These are phyloP conservation scores for Leguminivora glycinivorella DNA, from an alignment of 1,140 invertebrate genomes.

Conservation along the genomic window DNA sequence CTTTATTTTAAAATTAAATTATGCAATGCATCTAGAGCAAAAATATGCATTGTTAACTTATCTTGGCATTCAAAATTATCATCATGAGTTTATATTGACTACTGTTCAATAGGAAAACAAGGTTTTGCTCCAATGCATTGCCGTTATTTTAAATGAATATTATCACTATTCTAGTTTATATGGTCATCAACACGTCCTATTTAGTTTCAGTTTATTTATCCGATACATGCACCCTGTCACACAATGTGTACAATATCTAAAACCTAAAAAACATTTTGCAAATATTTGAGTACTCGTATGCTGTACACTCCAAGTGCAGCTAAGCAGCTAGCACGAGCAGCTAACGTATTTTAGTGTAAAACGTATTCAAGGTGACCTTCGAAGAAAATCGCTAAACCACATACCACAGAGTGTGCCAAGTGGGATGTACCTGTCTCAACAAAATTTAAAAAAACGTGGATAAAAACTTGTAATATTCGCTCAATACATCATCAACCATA, in stretches of 20 bases:
- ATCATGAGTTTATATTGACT: not conserved
- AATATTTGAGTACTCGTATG: not conserved
- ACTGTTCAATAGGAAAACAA: not conserved
- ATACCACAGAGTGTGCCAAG: conserved; percentile 75
- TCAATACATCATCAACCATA: conserved; percentile 38
- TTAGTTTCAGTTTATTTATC: conserved; percentile 39
- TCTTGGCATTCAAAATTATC: too few species aligned
- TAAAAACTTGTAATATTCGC: conserved; percentile 49
- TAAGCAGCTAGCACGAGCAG: conserved; percentile 31
- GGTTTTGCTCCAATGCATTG: not conserved
- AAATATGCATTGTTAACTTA: too few species aligned
- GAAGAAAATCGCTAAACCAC: conserved; percentile 42
- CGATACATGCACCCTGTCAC: conserved; percentile 76
- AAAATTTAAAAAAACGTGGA: conserved; percentile 41
- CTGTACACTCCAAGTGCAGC: conserved; percentile 24
- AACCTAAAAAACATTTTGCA: conserved; percentile 20
- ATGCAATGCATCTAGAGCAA: conserved; percentile 38
- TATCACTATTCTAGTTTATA: conserved; percentile 29
- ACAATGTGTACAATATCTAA: conserved; percentile 56
- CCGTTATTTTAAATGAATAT: not conserved
- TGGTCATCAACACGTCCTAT: conserved; percentile 23
- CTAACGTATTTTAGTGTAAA: conserved; percentile 25
- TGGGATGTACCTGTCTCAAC: conserved; percentile 67
- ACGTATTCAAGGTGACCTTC: conserved; percentile 38
- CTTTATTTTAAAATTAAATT: conserved; percentile 18